Base-by-base conservation (phyloP, 2,797 vertebrate species). In the Cyprinodon diabolis region DNA sequence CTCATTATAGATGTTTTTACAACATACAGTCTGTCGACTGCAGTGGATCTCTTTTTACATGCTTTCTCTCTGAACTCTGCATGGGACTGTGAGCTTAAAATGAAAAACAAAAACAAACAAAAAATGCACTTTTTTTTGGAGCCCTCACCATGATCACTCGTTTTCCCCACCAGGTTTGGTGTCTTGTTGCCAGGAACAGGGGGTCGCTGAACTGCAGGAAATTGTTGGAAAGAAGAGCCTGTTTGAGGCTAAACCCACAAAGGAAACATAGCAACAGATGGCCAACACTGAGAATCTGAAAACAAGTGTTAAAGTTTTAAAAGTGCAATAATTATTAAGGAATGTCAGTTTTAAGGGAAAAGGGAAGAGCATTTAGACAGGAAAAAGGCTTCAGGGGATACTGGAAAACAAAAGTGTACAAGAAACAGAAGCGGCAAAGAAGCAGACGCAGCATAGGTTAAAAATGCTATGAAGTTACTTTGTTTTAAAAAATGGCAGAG, bases 131-230 rank as follows among this genome's bases (percentile, higher is more conserved):
- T 51, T 25, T 66, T 66, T 52, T 78, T 81, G 70, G 75, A 67
- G 52, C 78, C 58, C 92, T 95, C 84, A 95, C 94, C 93, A 56
- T 92, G 89, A 54, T 90, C 85, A 65, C 69, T 86, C 9, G 82
- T 83, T 75, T 94, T 93, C 69, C 87, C 91, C 85, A 93, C 93
- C 84, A 93, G 83, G 90, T 94, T 95, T 70, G 75, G 66, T 67
- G 66, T 90, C 77, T 91, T 90, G 86, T 89, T 92, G 67, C 69
- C 84, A 65, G 86, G 83, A 84, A 72, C 65, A 66, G 77, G 3
- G 1, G 85, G 75, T 6, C 1, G 87, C 66, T 74, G 84, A 79
- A 80, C 87, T 86, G 83, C 75, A 72, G 68, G 57, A 74, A 78
- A 84, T 77, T 71, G 68, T 86, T 85, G 76, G 77, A 90, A 93